phyloP scores from a whole-genome alignment of 2,113 vertebrate genomes.

The Rhinopomastus cyanomelas region DNA sequence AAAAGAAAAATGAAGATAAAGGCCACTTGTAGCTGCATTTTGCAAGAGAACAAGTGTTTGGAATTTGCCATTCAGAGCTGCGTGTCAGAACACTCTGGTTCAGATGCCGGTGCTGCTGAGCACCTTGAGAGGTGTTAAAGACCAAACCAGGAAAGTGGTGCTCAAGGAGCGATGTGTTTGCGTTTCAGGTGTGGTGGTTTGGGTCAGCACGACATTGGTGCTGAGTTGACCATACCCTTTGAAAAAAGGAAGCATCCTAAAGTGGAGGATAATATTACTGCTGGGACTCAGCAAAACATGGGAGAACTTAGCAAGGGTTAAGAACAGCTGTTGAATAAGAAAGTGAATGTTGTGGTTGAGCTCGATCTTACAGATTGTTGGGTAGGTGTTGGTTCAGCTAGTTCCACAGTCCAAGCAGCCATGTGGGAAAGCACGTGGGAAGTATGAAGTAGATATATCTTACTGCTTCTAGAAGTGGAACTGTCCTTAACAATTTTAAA shows the following conservation, averaged over 20 bases:
- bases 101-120: neutral
- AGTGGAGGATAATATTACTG: neutral
- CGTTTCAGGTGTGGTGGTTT: neutral
- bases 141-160: rapidly evolving
- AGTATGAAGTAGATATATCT: neutral
- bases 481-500: neutral
- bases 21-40: neutral
- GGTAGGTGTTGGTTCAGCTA: neutral
- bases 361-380: neutral
- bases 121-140: neutral
- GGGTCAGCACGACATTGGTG: neutral
- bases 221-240: neutral
- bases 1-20: neutral
- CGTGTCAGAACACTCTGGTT: neutral
- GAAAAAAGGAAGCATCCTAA: neutral
- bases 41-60: neutral
- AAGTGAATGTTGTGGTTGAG: neutral
- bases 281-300: neutral
- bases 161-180: neutral
- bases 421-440: neutral
- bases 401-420: neutral
- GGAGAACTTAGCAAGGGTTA: neutral
- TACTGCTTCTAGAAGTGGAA: neutral
- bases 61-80: neutral
- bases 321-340: neutral